These are phyloP conservation scores for Mamestra brassicae DNA, from an alignment of 2,888 invertebrate species.

Conservation along the genomic window DNA sequence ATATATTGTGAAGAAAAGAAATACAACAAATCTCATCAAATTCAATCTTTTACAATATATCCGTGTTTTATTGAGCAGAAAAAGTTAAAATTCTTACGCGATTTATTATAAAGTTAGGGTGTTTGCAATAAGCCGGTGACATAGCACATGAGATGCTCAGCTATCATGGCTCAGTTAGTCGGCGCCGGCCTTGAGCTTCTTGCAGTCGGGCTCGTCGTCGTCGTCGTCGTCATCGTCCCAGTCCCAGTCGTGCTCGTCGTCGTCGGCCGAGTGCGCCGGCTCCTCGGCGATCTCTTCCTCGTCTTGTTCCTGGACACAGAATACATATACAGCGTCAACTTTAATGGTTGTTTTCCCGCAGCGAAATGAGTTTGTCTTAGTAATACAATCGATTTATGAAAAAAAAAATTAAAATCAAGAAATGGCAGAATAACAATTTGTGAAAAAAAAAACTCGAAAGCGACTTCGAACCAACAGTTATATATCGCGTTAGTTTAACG, in stretches of 20 bases:
- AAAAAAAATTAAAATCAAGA: too few species aligned
- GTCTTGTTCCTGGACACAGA: conserved; percentile 66
- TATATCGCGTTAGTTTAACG: too few species aligned
- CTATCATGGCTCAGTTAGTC: conserved; percentile 16
- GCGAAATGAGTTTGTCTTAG: too few species aligned
- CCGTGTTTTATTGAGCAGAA: neutral
- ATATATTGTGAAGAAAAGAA: neutral
- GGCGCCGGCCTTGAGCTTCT: conserved; percentile 68
- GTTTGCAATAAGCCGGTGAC: neutral
- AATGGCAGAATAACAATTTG: too few species aligned
- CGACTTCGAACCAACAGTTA: too few species aligned
- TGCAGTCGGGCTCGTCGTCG: conserved; percentile 80
- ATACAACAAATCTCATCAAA: neutral
- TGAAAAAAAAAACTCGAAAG: too few species aligned
- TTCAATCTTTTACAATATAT: neutral
- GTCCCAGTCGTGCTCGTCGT: conserved; percentile 84
- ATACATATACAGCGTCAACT: neutral
- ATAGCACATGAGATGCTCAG: too few species aligned
- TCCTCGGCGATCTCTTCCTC: conserved; percentile 75
- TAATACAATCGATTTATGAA: too few species aligned
- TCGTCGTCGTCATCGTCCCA: conserved; percentile 87
- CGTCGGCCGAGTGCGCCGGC: conserved; percentile 70
- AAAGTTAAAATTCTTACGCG: neutral
- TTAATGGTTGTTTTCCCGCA: too few species aligned
- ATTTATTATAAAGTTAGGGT: neutral